Conservation (phyloP, 2,888 invertebrate species). For the Stegophylla sp. region DNA sequence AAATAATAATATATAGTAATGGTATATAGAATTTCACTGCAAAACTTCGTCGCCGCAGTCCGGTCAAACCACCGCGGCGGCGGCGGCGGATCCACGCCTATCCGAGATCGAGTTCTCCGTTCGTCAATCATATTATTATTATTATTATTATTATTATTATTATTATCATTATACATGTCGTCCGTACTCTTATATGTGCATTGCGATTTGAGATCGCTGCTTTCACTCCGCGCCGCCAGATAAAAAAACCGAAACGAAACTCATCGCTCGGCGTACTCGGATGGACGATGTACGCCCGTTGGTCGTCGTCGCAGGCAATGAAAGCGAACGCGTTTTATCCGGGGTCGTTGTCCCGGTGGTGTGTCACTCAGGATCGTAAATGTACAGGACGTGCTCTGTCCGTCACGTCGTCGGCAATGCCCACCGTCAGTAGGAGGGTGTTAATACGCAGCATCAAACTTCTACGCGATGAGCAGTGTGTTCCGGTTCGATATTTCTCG, state of each 20-base stretch:
- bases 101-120: conserved; percentile 41
- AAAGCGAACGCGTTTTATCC: conserved; percentile 3
- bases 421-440: background rate
- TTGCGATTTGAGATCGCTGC: conserved; percentile 20
- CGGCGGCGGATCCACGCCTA: background rate
- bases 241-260: conserved; percentile 23
- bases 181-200: no score
- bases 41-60: conserved; percentile 24
- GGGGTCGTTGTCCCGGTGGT: background rate
- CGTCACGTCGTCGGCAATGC: background rate
- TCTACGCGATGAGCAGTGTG: no score
- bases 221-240: conserved; percentile 30
- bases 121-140: background rate
- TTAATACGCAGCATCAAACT: no score
- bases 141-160: background rate
- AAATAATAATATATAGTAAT: background rate
- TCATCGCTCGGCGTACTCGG: conserved; percentile 4
- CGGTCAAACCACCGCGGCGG: conserved; percentile 26
- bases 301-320: background rate
- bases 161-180: background rate
- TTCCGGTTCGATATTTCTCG: no score
- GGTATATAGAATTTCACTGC: conserved; percentile 47
- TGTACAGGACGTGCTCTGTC: background rate
- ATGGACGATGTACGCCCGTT: background rate
- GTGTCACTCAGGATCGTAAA: background rate